Percentiles rank a stretch among this genome's conserved stretches.
phyloP scores from a whole-genome alignment of 2,797 vertebrate species.

The Melanotaenia nigrans region DNA sequence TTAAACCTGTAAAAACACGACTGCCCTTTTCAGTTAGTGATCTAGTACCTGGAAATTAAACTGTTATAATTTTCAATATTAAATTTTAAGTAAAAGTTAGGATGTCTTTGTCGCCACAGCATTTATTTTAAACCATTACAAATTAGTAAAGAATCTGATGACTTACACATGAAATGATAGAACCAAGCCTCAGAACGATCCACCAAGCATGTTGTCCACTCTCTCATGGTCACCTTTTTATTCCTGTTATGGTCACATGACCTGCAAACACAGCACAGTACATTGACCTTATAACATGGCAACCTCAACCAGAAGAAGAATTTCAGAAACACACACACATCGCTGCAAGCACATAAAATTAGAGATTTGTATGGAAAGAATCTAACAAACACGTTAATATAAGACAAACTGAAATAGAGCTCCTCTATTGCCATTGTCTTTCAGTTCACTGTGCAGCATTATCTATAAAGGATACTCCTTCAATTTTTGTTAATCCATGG shows the following conservation, averaged over 20 bases:
- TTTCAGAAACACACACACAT: constrained; percentile 6
- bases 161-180: constrained; percentile 79
- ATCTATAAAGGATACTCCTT: constrained; percentile 78
- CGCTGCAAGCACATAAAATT: not conserved
- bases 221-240: constrained; percentile 81
- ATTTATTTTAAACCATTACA: not conserved
- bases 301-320: not conserved
- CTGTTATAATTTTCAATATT: too few species aligned
- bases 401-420: constrained; percentile 17
- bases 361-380: constrained; percentile 3
- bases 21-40: too few species aligned
- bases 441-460: constrained; percentile 51
- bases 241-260: constrained; percentile 82
- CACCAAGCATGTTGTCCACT: constrained; percentile 81
- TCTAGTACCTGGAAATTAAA: not conserved
- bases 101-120: not conserved
- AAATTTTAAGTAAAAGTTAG: not conserved
- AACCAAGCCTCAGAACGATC: constrained; percentile 79
- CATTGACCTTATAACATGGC: constrained; percentile 15
- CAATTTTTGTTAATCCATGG: constrained; percentile 78
- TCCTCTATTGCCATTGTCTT: constrained; percentile 47
- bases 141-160: constrained; percentile 3
- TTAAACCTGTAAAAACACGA: too few species aligned
- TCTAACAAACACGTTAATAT: constrained; percentile 5
- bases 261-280: constrained; percentile 63